phyloP scores from a whole-genome alignment of 2,888 invertebrate species.

The Aleiodes leptofemur region DNA sequence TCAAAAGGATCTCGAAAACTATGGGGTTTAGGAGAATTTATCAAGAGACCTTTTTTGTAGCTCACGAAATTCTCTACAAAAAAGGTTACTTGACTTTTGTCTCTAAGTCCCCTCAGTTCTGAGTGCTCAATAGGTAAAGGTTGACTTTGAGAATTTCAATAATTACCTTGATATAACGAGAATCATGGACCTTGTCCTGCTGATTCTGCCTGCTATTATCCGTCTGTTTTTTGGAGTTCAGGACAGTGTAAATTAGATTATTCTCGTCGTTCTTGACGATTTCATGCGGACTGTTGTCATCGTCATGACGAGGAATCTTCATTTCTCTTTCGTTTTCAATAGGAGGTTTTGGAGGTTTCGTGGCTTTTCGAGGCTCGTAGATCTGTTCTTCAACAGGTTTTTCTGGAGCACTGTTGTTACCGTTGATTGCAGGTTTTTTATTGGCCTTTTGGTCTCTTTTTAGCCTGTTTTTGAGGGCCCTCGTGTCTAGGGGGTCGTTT shows the following conservation, averaged over 20 bases:
- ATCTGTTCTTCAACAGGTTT: slow-evolving; percentile 20
- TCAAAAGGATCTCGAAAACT: too few species aligned
- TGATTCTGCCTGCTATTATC: slow-evolving; percentile 53
- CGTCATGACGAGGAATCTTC: slow-evolving; percentile 43
- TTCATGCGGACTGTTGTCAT: slow-evolving; percentile 62
- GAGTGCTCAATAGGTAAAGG: too few species aligned
- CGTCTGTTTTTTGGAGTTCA: slow-evolving; percentile 68
- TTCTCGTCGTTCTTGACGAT: slow-evolving; percentile 71
- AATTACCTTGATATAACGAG: slow-evolving; percentile 65
- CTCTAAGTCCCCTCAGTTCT: too few species aligned
- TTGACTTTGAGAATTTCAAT: background rate
- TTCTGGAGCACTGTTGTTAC: slow-evolving; percentile 43
- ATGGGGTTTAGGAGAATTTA: too few species aligned
- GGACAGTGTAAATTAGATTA: slow-evolving; percentile 71
- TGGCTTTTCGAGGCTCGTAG: slow-evolving; percentile 26
- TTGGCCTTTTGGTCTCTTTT: slow-evolving; percentile 3
- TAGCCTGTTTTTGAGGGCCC: background rate
- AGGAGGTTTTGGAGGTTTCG: slow-evolving; percentile 17
- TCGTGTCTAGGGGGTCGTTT: slow-evolving; percentile 56
- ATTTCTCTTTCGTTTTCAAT: slow-evolving; percentile 4
- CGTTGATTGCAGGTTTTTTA: slow-evolving; percentile 45
- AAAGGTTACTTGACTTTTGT: too few species aligned
- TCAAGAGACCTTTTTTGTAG: too few species aligned
- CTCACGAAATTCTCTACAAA: too few species aligned
- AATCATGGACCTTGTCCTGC: slow-evolving; percentile 53